A percentile compares a stretch with the other conserved stretches of the same genome.
Evolutionary conservation across 2,888 invertebrate species (phyloP).

Genomic region (Sicus ferrugineus): DNA sequence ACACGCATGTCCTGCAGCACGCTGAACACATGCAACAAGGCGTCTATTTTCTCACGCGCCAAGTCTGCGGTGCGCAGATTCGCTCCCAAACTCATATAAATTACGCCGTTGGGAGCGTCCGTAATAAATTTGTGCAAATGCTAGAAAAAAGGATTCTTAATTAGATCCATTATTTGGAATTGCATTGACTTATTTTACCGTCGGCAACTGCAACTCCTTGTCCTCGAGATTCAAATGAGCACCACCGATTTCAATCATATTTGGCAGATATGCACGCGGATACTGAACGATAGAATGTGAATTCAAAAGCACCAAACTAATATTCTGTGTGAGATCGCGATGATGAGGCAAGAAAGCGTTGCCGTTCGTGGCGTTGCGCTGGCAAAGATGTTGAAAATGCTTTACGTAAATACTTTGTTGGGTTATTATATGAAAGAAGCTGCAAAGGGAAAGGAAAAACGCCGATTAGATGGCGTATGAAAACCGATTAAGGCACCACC

Average conservation of each 20-base stretch:
- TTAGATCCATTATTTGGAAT: background rate
- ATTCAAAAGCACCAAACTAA: constrained; percentile 61
- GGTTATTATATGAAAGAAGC: constrained; percentile 62
- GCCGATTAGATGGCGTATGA: no score
- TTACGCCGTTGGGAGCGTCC: constrained; percentile 59
- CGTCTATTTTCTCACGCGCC: constrained; percentile 58
- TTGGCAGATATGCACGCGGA: constrained; percentile 60
- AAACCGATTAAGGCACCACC: background rate
- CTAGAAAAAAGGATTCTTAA: constrained; percentile 40
- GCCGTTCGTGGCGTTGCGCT: constrained; percentile 35
- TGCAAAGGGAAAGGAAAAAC: no score
- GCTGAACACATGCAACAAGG: constrained; percentile 53
- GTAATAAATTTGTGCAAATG: constrained; percentile 59
- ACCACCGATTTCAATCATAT: constrained; percentile 61
- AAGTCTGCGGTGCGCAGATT: constrained; percentile 57
- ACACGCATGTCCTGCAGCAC: constrained; percentile 60
- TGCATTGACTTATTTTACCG: constrained; percentile 42
- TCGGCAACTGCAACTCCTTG: constrained; percentile 46
- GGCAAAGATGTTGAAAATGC: constrained; percentile 56
- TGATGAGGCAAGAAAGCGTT: constrained; percentile 54
- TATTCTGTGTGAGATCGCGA: constrained; percentile 59
- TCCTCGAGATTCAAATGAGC: constrained; percentile 49
- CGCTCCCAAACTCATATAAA: constrained; percentile 66
- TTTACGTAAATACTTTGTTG: constrained; percentile 61
- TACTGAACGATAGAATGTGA: constrained; percentile 61